Evolutionary conservation across 1,140 invertebrate genomes (phyloP).

Genomic region (Thaumatotibia leucotreta): DNA sequence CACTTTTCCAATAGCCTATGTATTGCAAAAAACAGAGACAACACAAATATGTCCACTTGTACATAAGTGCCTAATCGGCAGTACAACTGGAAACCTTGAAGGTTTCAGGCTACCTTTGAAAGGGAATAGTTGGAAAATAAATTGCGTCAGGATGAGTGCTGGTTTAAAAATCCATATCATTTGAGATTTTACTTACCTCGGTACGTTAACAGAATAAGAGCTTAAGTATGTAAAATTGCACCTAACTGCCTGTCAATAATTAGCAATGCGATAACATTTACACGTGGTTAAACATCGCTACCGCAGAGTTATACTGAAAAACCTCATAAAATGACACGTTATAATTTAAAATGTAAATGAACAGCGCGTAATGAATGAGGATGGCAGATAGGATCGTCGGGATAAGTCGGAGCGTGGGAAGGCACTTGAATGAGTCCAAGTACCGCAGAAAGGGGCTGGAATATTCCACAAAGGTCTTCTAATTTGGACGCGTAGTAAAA

Average conservation of each 20-base stretch:
- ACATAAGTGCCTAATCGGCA: too few species aligned
- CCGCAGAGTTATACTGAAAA: neutral
- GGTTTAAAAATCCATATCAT: too few species aligned
- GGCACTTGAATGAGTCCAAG: slow-evolving; percentile 31
- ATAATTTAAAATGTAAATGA: slow-evolving; percentile 10
- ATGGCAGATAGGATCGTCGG: neutral
- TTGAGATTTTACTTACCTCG: too few species aligned
- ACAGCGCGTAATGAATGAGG: slow-evolving; percentile 1
- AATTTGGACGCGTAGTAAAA: slow-evolving; percentile 46
- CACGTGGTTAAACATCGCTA: neutral
- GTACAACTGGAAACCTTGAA: too few species aligned
- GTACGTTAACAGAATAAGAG: neutral
- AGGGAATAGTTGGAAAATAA: too few species aligned
- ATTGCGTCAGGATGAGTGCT: too few species aligned
- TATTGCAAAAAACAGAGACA: too few species aligned
- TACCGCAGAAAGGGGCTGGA: slow-evolving; percentile 39
- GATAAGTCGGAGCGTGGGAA: slow-evolving; percentile 30
- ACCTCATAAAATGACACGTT: slow-evolving; percentile 6
- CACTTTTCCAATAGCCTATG: too few species aligned
- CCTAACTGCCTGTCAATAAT: neutral
- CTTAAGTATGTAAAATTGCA: neutral
- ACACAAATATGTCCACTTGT: too few species aligned
- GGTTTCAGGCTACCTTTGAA: too few species aligned
- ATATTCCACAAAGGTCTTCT: slow-evolving; percentile 48
- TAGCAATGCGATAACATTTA: slow-evolving; percentile 6